Evolutionary conservation across 2,797 vertebrate genomes (phyloP), one percentile per base, ranked within the genome.

Genomic region (Trematomus bernacchii): DNA sequence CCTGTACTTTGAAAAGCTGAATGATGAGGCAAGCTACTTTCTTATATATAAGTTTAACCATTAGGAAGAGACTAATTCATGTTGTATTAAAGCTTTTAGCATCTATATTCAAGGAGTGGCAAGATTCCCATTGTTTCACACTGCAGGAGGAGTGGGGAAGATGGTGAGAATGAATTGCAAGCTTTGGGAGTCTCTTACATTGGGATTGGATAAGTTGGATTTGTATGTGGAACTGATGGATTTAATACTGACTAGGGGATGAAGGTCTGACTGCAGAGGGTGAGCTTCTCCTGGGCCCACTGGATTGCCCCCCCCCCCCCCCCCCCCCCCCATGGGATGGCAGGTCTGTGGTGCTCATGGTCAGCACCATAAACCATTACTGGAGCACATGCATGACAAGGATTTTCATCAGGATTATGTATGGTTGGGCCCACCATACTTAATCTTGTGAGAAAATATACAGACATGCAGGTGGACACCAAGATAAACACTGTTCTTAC

Each of bases 171-270:
- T 14, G 27, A 66, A 75, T 80, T 60, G 67, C 37, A 71, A 80
- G 73, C 54, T 77, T 60, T 79, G 47, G 82, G 79, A 61, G 70
- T 83, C 70, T 82, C 46, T 71, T 66, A 54, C 62, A 85, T 83
- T 85, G 75, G 87, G 87, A 87, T 85, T 85, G 79, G 92, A 89
- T 91, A 79, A 77, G 89, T 90, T 91, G 89, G 86, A 91, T 93
- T 92, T 85, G 73, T 62, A 79, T 46, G 82, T 89, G 91, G 90
- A 93, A 93, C 89, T 77, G 87, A 93, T 90, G 85, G 91, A 88
- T 88, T 92, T 92, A 91, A 70, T 77, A 53, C 61, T 14, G 66
- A 78, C 51, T 68, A 67, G 44, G 53, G 58, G 74, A 80, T 80
- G 69, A 59, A 48, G 59, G 67, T 79, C 47, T 83, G 70, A 69